phyloP scores from a whole-genome alignment of 2,797 vertebrate genomes.

The Pampus argenteus region DNA sequence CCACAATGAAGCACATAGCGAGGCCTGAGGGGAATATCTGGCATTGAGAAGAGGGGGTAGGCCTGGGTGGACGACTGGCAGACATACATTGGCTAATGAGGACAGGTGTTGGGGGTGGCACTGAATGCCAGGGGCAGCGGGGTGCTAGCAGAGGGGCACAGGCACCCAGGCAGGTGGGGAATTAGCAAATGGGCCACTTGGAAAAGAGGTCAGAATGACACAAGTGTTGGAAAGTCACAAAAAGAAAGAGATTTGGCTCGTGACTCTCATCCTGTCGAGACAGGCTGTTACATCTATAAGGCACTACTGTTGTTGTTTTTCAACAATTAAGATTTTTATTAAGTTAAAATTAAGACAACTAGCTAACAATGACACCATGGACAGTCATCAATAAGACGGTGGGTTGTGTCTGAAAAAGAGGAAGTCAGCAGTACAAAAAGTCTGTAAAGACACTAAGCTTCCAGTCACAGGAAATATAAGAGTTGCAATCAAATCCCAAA shows the following conservation, averaged over 20 bases:
- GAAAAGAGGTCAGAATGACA: constrained; percentile 4
- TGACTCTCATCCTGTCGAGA: not conserved
- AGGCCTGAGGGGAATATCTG: constrained; percentile 18
- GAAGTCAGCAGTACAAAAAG: not conserved
- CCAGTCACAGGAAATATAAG: not conserved
- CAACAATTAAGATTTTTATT: too few relatives aligned
- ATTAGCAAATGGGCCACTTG: constrained; percentile 6
- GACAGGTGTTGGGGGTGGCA: constrained; percentile 37
- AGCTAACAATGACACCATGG: constrained; percentile 27
- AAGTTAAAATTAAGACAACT: too few relatives aligned
- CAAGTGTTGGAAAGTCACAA: too few relatives aligned
- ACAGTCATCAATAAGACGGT: constrained; percentile 1
- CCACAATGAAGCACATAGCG: constrained; percentile 30
- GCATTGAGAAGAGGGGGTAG: constrained; percentile 13
- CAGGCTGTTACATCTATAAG: not conserved
- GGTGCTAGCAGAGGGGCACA: constrained; percentile 14
- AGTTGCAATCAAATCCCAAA: not conserved
- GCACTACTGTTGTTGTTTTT: not conserved
- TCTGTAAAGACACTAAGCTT: not conserved
- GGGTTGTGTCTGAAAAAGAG: not conserved
- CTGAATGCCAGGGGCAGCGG: constrained; percentile 13
- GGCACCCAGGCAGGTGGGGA: constrained; percentile 20
- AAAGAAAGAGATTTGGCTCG: not conserved
- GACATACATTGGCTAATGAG: constrained; percentile 54
- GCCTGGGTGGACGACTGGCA: constrained; percentile 14